Evolutionary conservation across 1,140 invertebrate genomes (phyloP).

Genomic region (Drosophila parabipectinata): DNA sequence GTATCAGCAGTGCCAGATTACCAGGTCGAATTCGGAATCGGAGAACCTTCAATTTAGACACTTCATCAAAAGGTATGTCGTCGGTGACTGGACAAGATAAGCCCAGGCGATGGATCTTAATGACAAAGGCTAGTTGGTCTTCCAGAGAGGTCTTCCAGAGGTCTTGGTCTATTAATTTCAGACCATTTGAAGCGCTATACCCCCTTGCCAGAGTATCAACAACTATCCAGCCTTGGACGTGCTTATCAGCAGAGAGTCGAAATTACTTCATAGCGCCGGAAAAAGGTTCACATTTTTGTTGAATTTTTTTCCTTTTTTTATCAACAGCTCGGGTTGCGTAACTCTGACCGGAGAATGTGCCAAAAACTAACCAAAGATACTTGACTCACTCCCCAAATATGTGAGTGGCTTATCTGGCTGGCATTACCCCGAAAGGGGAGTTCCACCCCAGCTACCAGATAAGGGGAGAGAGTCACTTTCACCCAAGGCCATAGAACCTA

Average conservation of each 20-base stretch:
- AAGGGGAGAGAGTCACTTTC: slow-evolving; percentile 32
- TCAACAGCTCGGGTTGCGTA: slow-evolving; percentile 40
- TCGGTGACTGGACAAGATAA: slow-evolving; percentile 18
- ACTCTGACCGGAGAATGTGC: slow-evolving; percentile 17
- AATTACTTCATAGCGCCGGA: slow-evolving; percentile 42
- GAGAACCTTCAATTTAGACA: slow-evolving; percentile 16
- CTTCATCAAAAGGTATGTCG: slow-evolving; percentile 18
- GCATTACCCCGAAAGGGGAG: slow-evolving; percentile 2
- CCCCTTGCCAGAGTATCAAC: slow-evolving; percentile 14
- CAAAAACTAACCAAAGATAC: background rate
- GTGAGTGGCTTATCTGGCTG: slow-evolving; percentile 19
- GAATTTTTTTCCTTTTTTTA: slow-evolving; percentile 20
- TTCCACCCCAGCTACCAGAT: slow-evolving; percentile 10
- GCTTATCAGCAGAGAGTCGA: slow-evolving; percentile 33
- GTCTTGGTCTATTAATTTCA: too few species aligned
- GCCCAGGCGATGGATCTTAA: slow-evolving; percentile 18
- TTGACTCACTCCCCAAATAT: slow-evolving; percentile 50
- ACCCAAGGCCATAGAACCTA: slow-evolving; percentile 40
- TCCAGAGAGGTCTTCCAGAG: background rate
- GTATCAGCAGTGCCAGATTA: slow-evolving; percentile 24
- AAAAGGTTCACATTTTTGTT: slow-evolving; percentile 29
- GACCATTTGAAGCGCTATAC: background rate
- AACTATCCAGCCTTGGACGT: slow-evolving; percentile 22
- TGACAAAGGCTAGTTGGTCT: slow-evolving; percentile 7
- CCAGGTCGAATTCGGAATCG: slow-evolving; percentile 12